Evolutionary conservation across 2,888 invertebrate genomes (phyloP).

Genomic region (Sesia bembeciformis): DNA sequence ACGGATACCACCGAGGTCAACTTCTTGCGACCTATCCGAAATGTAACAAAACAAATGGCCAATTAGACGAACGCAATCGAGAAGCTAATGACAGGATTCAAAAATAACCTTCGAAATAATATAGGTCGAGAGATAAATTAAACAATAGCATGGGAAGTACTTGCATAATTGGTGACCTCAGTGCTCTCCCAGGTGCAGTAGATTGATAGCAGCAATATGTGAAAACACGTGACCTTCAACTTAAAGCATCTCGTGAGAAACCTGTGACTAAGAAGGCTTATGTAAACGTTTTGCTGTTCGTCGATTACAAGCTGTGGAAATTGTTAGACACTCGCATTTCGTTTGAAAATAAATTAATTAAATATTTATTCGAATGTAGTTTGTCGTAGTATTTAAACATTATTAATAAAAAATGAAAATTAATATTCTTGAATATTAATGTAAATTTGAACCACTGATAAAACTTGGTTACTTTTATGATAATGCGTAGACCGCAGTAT

Average conservation of each 20-base stretch:
- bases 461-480: too few relatives aligned
- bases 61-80: neutral
- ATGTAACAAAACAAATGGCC: neutral
- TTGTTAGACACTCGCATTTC: too few relatives aligned
- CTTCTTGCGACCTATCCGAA: slow-evolving; percentile 16
- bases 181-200: slow-evolving; percentile 5
- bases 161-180: slow-evolving; percentile 4
- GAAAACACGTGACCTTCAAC: slow-evolving; percentile 6
- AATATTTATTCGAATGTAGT: too few relatives aligned
- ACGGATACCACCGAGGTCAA: slow-evolving; percentile 51
- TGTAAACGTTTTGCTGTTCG: too few relatives aligned
- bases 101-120: neutral
- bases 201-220: neutral
- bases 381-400: too few relatives aligned
- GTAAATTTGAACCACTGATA: too few relatives aligned
- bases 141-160: slow-evolving; percentile 1
- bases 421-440: too few relatives aligned
- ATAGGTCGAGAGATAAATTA: neutral
- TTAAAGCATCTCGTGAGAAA: neutral
- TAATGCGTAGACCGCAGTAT: too few relatives aligned
- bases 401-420: too few relatives aligned
- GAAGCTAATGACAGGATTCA: neutral
- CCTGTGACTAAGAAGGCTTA: too few relatives aligned
- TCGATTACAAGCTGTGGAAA: too few relatives aligned
- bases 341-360: too few relatives aligned